A percentile compares a stretch with the other conserved stretches of the same genome.
phyloP scores from a whole-genome alignment of 2,888 invertebrate genomes.

The Lasioglossum malachurum region DNA sequence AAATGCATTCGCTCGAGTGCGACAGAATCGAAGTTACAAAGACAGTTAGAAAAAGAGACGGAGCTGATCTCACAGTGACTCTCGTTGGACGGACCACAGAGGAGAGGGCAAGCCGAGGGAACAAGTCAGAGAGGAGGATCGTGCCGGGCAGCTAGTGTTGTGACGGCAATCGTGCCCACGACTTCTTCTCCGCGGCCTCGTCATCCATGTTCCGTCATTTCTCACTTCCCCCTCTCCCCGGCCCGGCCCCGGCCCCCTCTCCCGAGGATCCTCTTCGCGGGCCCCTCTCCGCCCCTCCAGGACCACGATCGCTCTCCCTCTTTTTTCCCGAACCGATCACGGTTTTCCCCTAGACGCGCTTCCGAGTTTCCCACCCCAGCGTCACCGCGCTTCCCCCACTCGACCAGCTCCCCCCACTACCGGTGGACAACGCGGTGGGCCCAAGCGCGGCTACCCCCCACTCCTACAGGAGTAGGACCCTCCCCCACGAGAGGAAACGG shows the following conservation, averaged over 20 bases:
- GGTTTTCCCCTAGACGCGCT: background rate
- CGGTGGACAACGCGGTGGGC: background rate
- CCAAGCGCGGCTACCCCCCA: slow-evolving; percentile 10
- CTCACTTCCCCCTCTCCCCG: slow-evolving; percentile 22
- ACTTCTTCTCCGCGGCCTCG: slow-evolving; percentile 75
- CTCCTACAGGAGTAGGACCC: slow-evolving; percentile 26
- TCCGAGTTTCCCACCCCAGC: slow-evolving; percentile 6
- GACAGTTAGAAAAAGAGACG: background rate
- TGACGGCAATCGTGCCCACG: slow-evolving; percentile 82
- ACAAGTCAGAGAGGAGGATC: slow-evolving; percentile 59
- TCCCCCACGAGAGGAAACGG: slow-evolving; percentile 30
- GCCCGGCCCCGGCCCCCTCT: slow-evolving; percentile 16
- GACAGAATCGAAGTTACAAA: background rate
- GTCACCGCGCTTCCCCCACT: background rate
- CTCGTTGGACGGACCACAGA: background rate
- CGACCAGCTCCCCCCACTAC: background rate
- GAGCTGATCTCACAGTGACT: background rate
- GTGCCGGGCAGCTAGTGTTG: slow-evolving; percentile 78
- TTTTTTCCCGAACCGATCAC: background rate
- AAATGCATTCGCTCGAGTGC: background rate
- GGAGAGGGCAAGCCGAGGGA: slow-evolving; percentile 33
- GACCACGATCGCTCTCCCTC: background rate
- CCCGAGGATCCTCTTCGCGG: slow-evolving; percentile 7
- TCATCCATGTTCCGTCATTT: slow-evolving; percentile 67
- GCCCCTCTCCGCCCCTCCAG: slow-evolving; percentile 25